Conservation (phyloP, 2,797 vertebrate species). For the Coranthus polyacanthus region DNA sequence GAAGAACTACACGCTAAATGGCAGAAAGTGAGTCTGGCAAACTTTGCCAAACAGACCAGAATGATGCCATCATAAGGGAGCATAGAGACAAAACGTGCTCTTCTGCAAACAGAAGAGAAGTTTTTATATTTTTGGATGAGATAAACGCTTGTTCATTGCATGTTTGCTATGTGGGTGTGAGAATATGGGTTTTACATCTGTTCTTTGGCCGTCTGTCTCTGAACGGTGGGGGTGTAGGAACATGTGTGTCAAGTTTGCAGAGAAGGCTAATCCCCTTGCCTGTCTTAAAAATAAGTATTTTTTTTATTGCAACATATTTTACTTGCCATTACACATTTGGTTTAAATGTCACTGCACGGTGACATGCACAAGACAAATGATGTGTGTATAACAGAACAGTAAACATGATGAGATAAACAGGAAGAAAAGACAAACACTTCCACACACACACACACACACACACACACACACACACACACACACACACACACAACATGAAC, state of each 20-base stretch:
- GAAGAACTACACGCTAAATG: neutral
- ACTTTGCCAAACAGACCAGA: constrained; percentile 1
- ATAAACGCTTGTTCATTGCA: constrained; percentile 25
- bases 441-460: neutral
- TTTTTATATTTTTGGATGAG: constrained; percentile 6
- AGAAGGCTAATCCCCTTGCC: constrained; percentile 6
- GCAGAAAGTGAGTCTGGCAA: constrained; percentile 8
- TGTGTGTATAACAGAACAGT: neutral
- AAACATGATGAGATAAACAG: constrained; percentile 34
- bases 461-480: neutral
- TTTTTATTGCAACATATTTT: constrained; percentile 17
- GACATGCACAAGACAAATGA: constrained; percentile 15
- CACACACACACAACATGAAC: neutral
- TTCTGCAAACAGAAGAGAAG: neutral
- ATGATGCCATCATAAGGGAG: constrained; percentile 4
- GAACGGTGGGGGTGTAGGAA: constrained; percentile 40
- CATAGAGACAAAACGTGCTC: neutral
- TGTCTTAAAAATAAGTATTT: constrained; percentile 11
- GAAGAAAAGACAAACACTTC: constrained; percentile 5
- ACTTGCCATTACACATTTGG: neutral
- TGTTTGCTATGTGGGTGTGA: constrained; percentile 55
- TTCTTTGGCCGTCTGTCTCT: constrained; percentile 32
- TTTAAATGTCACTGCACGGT: constrained; percentile 11
- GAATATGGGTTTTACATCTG: constrained; percentile 56
- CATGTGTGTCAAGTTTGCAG: constrained; percentile 47